Conservation (phyloP, 1,140 invertebrate genomes). For the Chrysomallon squamiferum region DNA sequence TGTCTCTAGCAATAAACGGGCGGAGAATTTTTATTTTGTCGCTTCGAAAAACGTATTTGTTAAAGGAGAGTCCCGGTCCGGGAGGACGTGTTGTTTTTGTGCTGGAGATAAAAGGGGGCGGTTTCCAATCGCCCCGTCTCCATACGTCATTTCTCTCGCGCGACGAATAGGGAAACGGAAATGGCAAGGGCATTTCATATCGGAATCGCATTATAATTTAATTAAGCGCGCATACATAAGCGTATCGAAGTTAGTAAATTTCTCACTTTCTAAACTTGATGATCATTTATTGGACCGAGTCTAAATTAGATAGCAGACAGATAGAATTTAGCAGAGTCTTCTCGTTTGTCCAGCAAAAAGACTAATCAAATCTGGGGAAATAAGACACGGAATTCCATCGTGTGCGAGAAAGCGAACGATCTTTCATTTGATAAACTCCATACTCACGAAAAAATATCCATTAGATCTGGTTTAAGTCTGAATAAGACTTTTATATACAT, state of each 20-base stretch:
- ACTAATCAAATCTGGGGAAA: constrained; percentile 21
- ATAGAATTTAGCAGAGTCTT: constrained; percentile 24
- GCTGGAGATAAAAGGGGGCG: not conserved
- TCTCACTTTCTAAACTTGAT: constrained; percentile 33
- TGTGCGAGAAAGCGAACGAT: no score
- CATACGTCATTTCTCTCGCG: not conserved
- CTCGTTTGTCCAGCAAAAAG: constrained; percentile 10
- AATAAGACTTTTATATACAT: no score
- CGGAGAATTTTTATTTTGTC: no score
- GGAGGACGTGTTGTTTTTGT: not conserved
- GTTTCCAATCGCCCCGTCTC: constrained; percentile 7
- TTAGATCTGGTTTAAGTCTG: no score
- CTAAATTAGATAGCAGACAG: constrained; percentile 30
- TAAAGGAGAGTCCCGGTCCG: no score
- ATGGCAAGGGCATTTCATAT: constrained; percentile 2
- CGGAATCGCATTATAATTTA: constrained; percentile 8
- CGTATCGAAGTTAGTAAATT: constrained; percentile 15
- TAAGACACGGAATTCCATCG: not conserved
- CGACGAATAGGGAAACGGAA: not conserved
- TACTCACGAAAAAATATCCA: no score
- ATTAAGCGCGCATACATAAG: constrained; percentile 22
- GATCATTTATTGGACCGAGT: constrained; percentile 20
- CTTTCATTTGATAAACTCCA: no score
- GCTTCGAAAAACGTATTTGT: no score
- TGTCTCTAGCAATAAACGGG: no score